Base-by-base conservation (phyloP, 2,888 invertebrate genomes). In the Thecocarcelia acutangulata region DNA sequence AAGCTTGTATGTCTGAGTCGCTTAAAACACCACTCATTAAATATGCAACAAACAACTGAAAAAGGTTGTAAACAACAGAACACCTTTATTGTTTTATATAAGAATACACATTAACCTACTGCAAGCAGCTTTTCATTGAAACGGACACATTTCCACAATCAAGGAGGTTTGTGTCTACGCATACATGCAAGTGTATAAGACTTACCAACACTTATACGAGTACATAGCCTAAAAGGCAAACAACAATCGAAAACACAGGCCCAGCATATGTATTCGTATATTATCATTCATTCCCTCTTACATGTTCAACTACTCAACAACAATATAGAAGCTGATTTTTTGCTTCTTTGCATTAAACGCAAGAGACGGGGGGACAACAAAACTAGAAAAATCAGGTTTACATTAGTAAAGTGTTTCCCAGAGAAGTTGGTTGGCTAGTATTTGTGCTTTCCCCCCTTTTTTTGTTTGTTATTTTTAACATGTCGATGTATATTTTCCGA, bases 351-450 rank as follows among this genome's bases (percentile, higher is more conserved):
- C 54, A 54, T 69, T 69, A 44, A 61, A 54, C 21, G 15, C 8
- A 42, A n/a, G 8, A 33, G 8, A 33, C n/a, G 1, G n/a, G 42
- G 68, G 48, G 66, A 66, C 64, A 28, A 56, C 48, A 24, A 66
- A 73, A 66, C 42, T 56, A 54, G 37, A 63, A 70, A 76, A 72
- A 72, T 73, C 73, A 61, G 76, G 70, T 78, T 66, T 75, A 56
- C 69, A 82, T 74, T 74, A 78, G 82, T 70, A 64, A 74, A 74
- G 74, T 78, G 70, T 69, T 78, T 82, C 76, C 78, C 66, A 78
- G 78, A 78, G 70, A 70, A 70, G 70, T 66, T 66, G 46, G 64
- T 63, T 66, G 44, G 28, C 15, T 64, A 52, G 33, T 24, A 19
- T 40, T 54, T 21, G n/a, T 42, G 42, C 40, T 44, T 37, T n/a